Percentiles rank a stretch among this genome's conserved stretches.
phyloP scores from a whole-genome alignment of 2,797 vertebrate genomes.

The Gobio occitaniae region DNA sequence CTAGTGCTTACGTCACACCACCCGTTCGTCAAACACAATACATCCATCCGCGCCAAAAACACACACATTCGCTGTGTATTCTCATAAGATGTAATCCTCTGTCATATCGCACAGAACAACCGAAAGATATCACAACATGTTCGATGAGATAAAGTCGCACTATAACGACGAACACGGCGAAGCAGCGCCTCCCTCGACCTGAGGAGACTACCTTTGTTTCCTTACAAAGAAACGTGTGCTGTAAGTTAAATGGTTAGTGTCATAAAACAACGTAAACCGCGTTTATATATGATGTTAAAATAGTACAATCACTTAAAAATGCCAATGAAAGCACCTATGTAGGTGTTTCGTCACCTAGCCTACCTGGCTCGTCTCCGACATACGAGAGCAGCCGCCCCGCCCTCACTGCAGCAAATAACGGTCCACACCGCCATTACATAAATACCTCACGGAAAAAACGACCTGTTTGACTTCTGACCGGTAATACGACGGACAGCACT shows the following conservation, averaged over 20 bases:
- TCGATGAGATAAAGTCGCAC: not conserved
- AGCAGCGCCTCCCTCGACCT: conserved; percentile 7
- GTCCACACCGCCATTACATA: conserved; percentile 77
- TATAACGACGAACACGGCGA: not conserved
- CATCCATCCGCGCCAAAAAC: not conserved
- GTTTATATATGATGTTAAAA: not conserved
- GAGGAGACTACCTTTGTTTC: conserved; percentile 15
- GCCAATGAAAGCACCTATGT: conserved; percentile 70
- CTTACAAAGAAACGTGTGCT: not conserved
- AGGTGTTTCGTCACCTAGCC: conserved; percentile 85
- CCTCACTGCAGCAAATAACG: conserved; percentile 80
- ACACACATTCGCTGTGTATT: not conserved
- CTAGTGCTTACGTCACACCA: conserved; percentile 21
- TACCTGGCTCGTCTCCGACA: conserved; percentile 79
- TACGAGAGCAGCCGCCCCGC: conserved; percentile 71
- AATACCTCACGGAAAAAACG: conserved; percentile 32
- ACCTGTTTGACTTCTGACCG: conserved; percentile 12
- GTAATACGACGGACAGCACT: not conserved
- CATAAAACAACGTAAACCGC: not conserved
- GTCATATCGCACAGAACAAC: not conserved
- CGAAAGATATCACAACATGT: not conserved
- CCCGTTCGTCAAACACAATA: conserved; percentile 11
- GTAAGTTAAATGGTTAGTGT: not conserved
- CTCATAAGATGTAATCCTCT: not conserved
- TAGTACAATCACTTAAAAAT: not conserved